Evolutionary conservation across 2,888 invertebrate genomes (phyloP).

Genomic region (Phyto melanocephala): DNA sequence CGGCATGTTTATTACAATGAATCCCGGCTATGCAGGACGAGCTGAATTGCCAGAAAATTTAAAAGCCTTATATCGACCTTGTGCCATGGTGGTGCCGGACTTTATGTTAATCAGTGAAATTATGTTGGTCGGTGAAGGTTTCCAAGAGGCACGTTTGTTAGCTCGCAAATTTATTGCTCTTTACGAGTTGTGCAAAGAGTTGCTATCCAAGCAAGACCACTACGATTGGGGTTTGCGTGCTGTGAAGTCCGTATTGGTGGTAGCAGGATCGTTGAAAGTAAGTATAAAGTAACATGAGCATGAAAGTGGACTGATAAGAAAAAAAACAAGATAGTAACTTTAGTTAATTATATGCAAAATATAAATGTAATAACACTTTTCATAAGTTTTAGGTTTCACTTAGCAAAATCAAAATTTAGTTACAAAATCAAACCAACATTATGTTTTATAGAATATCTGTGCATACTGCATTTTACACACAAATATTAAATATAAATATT

Average conservation of each 20-base stretch:
- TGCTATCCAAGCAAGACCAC: constrained; percentile 96
- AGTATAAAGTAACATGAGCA: constrained; percentile 64
- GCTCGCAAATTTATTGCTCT: constrained; percentile 96
- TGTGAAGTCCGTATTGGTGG: constrained; percentile 96
- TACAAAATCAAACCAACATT: too few species aligned
- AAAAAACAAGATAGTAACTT: too few species aligned
- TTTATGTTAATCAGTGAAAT: constrained; percentile 97
- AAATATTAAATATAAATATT: neutral
- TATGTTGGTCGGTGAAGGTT: constrained; percentile 97
- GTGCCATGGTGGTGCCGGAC: constrained; percentile 97
- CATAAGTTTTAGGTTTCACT: too few species aligned
- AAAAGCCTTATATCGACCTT: constrained; percentile 88
- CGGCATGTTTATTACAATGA: constrained; percentile 97
- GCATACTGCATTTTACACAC: neutral
- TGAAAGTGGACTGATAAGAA: too few species aligned
- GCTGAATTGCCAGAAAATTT: constrained; percentile 92
- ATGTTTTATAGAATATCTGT: too few species aligned
- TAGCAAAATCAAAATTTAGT: too few species aligned
- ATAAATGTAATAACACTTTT: too few species aligned
- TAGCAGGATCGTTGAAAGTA: constrained; percentile 93
- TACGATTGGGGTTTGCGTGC: constrained; percentile 98
- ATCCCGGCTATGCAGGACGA: constrained; percentile 96
- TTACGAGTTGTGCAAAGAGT: constrained; percentile 92
- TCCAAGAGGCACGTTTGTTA: constrained; percentile 92
- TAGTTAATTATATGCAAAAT: too few species aligned